Evolutionary conservation across 2,797 vertebrate species (phyloP), one percentile per base, ranked within the genome.

Genomic region (Fratercula arctica): DNA sequence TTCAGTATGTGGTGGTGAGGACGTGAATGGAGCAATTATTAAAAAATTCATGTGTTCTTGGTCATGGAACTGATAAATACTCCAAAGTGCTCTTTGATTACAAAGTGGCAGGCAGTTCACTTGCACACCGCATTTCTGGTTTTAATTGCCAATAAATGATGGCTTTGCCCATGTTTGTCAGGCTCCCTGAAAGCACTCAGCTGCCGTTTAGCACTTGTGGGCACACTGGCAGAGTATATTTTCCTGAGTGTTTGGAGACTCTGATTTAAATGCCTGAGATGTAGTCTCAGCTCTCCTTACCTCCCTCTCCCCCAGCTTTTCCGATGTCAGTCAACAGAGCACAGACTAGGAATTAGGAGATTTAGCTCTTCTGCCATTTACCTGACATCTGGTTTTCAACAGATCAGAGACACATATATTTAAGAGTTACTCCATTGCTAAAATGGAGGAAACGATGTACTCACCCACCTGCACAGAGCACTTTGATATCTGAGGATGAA

Each of bases 11-110:
- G 2, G 24, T 81, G 48, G 39, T 10, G 21, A 85, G 82, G 69
- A 74, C 16, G 17, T 72, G 77, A 95, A 90, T 68, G 61, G 77
- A 78, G 59, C 63, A 88, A 87, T 96, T 96, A 93, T 87, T 97
- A 70, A 96, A 97, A 96, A 87, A 96, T 75, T 85, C 51, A 94
- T 96, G 81, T 51, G 43, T 64, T 96, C 69, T 77, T 97, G 91
- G 87, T 74, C 74, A 69, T 54, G 82, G 90, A 95, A 90, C 64
- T 85, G 86, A 95, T 91, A 96, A 94, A 97, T 87, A 94, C 48
- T 85, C 61, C 10, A 33, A 91, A 96, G 91, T 92, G 73, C 87
- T 89, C 82, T 96, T 95, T 3, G 13, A 80, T 97, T 94, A 74
- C 39, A 1, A 24, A 78, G 79, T 84, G 53, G n/a, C 75, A 95